A percentile compares a stretch with the other conserved stretches of the same genome.
These are phyloP conservation scores for Clostera curtula DNA, from an alignment of 2,888 invertebrate species.

Conservation along the genomic window DNA sequence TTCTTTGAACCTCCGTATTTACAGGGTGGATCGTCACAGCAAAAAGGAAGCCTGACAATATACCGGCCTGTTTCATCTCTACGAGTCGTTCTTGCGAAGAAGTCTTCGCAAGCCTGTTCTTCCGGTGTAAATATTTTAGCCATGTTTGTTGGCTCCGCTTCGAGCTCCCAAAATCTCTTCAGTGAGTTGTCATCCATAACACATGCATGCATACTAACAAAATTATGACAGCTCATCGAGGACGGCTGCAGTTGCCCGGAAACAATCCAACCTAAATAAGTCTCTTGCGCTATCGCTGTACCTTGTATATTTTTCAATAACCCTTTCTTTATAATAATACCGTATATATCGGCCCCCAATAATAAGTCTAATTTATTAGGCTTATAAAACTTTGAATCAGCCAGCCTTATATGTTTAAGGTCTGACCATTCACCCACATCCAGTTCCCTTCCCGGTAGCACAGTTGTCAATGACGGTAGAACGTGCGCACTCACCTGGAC, in stretches of 20 bases:
- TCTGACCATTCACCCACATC: background rate
- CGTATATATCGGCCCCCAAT: slow-evolving; percentile 8
- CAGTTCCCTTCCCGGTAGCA: background rate
- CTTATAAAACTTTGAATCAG: slow-evolving; percentile 5
- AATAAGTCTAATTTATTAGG: slow-evolving; percentile 10
- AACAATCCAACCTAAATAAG: slow-evolving; percentile 16
- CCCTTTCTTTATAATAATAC: slow-evolving; percentile 9
- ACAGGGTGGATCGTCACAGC: slow-evolving; percentile 2
- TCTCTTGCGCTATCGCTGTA: slow-evolving; percentile 11
- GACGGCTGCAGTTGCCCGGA: slow-evolving; percentile 8
- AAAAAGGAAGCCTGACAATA: slow-evolving; percentile 16
- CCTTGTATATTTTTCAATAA: slow-evolving; percentile 7
- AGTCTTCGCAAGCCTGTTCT: slow-evolving; percentile 14
- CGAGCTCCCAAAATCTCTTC: slow-evolving; percentile 19
- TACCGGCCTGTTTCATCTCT: slow-evolving; percentile 12
- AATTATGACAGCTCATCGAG: slow-evolving; percentile 1
- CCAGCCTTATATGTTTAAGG: slow-evolving; percentile 1
- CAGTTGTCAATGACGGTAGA: background rate
- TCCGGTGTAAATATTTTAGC: slow-evolving; percentile 11
- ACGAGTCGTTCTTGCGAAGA: slow-evolving; percentile 7
- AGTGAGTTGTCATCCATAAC: slow-evolving; percentile 9
- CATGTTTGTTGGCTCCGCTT: slow-evolving; percentile 8
- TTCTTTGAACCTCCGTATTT: slow-evolving; percentile 1
- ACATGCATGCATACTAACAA: slow-evolving; percentile 6
- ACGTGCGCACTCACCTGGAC: slow-evolving; percentile 1